Conservation (phyloP, 2,113 vertebrate genomes). For the Lates calcarifer region DNA sequence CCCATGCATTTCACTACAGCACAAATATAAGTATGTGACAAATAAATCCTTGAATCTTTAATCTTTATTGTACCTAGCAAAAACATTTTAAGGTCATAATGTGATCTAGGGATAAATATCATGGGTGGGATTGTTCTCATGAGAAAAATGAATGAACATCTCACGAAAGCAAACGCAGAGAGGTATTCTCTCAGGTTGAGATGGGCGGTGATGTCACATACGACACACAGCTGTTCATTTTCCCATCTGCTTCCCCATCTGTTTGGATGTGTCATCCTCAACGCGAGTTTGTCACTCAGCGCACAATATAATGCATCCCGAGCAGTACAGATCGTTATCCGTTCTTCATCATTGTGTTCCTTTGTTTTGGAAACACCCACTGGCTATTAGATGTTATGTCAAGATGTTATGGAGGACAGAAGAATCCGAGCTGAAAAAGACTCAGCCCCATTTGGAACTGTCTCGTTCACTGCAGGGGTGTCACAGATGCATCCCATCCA, state of each 20-base stretch:
- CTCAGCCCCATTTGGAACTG: no score
- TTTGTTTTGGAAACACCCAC: neutral
- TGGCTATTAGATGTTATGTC: neutral
- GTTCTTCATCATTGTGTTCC: neutral
- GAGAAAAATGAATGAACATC: neutral
- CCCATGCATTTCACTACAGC: no score
- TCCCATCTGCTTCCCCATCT: constrained; percentile 35
- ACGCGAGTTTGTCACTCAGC: neutral
- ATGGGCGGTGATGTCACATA: neutral
- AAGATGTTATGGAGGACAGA: neutral
- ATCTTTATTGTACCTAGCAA: no score
- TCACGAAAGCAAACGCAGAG: neutral
- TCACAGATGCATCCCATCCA: no score
- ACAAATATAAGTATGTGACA: no score
- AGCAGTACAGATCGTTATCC: neutral
- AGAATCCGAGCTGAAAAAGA: neutral
- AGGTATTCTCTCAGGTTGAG: neutral
- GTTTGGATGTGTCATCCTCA: constrained; percentile 14
- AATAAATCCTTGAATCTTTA: no score
- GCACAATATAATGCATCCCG: neutral
- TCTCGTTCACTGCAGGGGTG: no score
- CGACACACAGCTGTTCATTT: constrained; percentile 24
- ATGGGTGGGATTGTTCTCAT: neutral
- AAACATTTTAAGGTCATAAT: neutral
- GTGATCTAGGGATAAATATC: neutral